Conservation (phyloP, 2,797 vertebrate genomes). For the Cuculus canorus region DNA sequence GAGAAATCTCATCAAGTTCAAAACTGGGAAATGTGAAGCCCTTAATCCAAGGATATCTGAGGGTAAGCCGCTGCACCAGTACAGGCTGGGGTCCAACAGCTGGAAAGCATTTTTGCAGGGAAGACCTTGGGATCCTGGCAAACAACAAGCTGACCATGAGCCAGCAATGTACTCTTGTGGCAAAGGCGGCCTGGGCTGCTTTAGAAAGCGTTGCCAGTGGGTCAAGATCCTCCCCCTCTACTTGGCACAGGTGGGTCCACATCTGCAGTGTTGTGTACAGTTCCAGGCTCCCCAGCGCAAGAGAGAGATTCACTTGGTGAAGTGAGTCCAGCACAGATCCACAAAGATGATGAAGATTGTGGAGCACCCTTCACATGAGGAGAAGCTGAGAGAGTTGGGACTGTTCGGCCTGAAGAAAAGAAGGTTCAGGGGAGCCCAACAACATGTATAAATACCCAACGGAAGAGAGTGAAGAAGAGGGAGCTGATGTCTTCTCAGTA, state of each 20-base stretch:
- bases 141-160: not conserved
- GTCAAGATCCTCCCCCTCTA: not conserved
- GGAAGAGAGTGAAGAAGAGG: not conserved
- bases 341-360: not conserved
- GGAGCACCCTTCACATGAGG: not conserved
- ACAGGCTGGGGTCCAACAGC: not conserved
- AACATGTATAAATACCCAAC: not conserved
- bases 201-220: not conserved
- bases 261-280: not conserved
- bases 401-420: not conserved
- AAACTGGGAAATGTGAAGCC: not conserved
- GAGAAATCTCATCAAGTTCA: not conserved
- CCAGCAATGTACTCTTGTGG: not conserved
- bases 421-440: not conserved
- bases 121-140: not conserved
- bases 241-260: not conserved
- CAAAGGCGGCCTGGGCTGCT: not conserved
- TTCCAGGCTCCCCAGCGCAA: not conserved
- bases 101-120: not conserved
- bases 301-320: not conserved
- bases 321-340: not conserved
- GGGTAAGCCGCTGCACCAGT: not conserved
- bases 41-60: not conserved
- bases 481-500: not conserved
- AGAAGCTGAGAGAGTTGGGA: not conserved